Conservation (phyloP, 2,888 invertebrate genomes). For the Coenonympha glycerion region DNA sequence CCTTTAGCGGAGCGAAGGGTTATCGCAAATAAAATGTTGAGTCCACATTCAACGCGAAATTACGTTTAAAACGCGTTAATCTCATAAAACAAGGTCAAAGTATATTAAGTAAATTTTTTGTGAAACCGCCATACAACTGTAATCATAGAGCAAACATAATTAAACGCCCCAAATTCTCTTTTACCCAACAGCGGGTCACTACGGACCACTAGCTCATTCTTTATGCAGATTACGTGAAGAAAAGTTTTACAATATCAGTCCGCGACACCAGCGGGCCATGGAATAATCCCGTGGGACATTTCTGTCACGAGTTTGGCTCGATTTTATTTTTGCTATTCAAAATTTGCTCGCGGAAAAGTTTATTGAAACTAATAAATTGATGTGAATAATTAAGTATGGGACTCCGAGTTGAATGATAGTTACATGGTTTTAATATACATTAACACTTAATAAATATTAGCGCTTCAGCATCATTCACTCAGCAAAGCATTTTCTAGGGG, state of each 20-base stretch:
- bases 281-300: constrained; percentile 46
- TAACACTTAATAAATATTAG: too few species aligned
- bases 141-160: constrained; percentile 54
- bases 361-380: background rate
- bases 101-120: too few species aligned
- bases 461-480: too few species aligned
- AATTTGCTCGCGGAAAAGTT: background rate
- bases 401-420: too few species aligned
- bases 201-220: constrained; percentile 67
- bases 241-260: constrained; percentile 73
- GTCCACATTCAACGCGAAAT: too few species aligned
- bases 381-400: background rate
- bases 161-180: constrained; percentile 70
- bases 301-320: constrained; percentile 59
- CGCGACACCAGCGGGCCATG: constrained; percentile 48
- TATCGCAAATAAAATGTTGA: too few species aligned
- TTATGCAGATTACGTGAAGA: constrained; percentile 72
- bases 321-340: constrained; percentile 37
- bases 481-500: too few species aligned
- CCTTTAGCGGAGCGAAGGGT: too few species aligned
- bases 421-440: too few species aligned
- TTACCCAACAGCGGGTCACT: constrained; percentile 59
- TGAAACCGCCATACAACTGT: background rate
- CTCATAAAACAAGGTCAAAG: too few species aligned
- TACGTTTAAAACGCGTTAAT: too few species aligned